Base-by-base conservation (phyloP, 2,888 invertebrate species). In the Lissocephala sabroskyi region DNA sequence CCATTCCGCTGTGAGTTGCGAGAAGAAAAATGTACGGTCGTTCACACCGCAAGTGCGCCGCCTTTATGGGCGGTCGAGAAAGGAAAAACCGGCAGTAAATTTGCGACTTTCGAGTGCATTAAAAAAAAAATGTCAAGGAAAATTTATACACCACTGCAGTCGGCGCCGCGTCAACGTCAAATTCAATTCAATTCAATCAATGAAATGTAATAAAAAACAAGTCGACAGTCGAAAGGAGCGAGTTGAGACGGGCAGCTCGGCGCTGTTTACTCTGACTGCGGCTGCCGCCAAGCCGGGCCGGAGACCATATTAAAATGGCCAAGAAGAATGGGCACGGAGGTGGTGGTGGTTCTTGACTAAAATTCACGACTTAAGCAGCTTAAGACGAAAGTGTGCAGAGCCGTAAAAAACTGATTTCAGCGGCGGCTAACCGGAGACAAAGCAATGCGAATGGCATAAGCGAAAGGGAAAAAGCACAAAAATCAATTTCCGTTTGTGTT, bases 401-500 rank as follows among this genome's bases (percentile, higher is more conserved):
- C 16, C 29, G 19, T 18, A 35, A 10, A 23, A 23, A 46, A 40
- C 46, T 46, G 46, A 40, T 40, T 46, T 40, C n/a, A 17, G 14
- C 14, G 11, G 32, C 11, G 17, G 45, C 18, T 39, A 39, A 18
- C 28, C 33, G 37, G 10, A 37, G 16, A 40, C 36, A 44, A 41
- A 36, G 30, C 42, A 45, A 36, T 32, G 37, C 13, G 28, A 40
- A 35, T 41, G 26, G 16, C 16, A 32, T 33, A 46, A 43, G 40
- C 43, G 11, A 35, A 52, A 57, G 44, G 30, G 57, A 39, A 49
- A 40, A 46, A 55, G 44, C 37, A 35, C 43, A 61, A 63, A 70
- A 79, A 74, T 66, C 74, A 79, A 79, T 79, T 78, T 78, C 68
- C 74, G 65, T 59, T 74, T 62, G n/a, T n/a, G 58, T 60, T 57